These are phyloP conservation scores for Neofelis nebulosa DNA, from an alignment of 2,113 vertebrate species.

Conservation along the genomic window DNA sequence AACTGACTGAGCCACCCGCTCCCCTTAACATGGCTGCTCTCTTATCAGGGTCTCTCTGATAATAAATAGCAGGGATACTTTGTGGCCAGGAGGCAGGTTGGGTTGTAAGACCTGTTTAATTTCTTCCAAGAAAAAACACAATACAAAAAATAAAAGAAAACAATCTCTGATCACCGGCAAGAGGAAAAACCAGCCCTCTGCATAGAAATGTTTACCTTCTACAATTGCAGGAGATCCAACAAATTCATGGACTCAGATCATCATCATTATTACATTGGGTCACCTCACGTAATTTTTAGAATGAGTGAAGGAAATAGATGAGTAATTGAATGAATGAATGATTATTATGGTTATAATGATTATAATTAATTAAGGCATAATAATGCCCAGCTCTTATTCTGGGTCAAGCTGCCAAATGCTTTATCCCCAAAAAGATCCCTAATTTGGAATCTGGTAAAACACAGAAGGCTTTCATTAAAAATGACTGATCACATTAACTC, in stretches of 20 bases:
- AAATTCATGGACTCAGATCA: neutral
- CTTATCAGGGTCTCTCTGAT: neutral
- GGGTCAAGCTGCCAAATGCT: neutral
- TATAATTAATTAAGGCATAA: slow-evolving; percentile 28
- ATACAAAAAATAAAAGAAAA: neutral
- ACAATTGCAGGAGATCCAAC: neutral
- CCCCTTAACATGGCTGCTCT: neutral
- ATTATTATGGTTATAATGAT: slow-evolving; percentile 31
- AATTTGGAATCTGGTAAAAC: slow-evolving; percentile 13
- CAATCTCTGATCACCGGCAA: neutral
- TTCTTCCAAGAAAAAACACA: slow-evolving; percentile 27
- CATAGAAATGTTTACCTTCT: neutral
- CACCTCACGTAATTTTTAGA: neutral
- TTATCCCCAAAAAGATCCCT: neutral
- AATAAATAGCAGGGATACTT: neutral
- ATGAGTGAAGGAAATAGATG: neutral
- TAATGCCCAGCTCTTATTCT: neutral
- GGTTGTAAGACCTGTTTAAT: neutral
- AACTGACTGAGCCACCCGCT: too few relatives aligned
- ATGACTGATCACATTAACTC: neutral
- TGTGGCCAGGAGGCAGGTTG: neutral
- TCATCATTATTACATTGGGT: neutral
- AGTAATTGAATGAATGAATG: slow-evolving; percentile 6
- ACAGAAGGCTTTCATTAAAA: neutral
- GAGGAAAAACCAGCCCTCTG: neutral